Evolutionary conservation across 2,113 vertebrate species (phyloP).

Genomic region (Sisor rabdophorus): DNA sequence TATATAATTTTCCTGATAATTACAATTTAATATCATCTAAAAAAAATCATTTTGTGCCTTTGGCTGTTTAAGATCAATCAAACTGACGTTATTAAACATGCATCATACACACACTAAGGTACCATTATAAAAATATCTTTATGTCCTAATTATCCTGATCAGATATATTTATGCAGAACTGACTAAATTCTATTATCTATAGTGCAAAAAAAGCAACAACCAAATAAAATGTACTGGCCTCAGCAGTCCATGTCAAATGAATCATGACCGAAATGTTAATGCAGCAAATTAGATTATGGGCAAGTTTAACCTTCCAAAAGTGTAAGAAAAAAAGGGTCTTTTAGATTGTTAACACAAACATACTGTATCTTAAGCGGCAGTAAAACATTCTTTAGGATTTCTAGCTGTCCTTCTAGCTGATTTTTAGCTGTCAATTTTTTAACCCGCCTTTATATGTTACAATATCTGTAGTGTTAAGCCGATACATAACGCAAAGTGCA

Average conservation of each 20-base stretch:
- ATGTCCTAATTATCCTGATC: neutral
- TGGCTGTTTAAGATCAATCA: neutral
- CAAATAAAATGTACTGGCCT: neutral
- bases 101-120: neutral
- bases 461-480: neutral
- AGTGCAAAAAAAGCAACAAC: neutral
- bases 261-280: constrained; percentile 34
- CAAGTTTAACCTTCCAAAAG: constrained; percentile 25
- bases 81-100: neutral
- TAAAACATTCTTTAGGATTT: neutral
- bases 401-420: neutral
- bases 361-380: neutral
- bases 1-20: neutral
- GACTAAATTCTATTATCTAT: neutral
- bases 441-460: neutral
- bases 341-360: constrained; percentile 16
- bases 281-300: constrained; percentile 34
- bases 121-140: neutral
- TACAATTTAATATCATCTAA: neutral
- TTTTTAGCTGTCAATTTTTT: constrained; percentile 6
- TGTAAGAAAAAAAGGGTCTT: constrained; percentile 26
- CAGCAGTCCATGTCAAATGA: constrained; percentile 24
- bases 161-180: neutral
- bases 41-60: neutral
- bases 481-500: neutral